These are phyloP conservation scores for Rhinoptilus africanus DNA, from an alignment of 2,113 vertebrate genomes.

Conservation along the genomic window DNA sequence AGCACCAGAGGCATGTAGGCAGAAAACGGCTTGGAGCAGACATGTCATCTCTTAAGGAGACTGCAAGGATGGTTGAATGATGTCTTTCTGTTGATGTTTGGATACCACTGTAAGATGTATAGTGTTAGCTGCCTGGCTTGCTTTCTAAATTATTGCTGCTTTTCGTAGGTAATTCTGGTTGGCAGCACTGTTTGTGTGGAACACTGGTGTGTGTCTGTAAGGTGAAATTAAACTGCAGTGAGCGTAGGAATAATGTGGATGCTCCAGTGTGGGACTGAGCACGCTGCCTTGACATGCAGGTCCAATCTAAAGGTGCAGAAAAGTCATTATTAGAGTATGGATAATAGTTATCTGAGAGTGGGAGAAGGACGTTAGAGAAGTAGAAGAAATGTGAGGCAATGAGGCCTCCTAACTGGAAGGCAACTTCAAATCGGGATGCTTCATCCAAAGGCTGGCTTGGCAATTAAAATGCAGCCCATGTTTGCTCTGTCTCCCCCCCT, in stretches of 20 bases:
- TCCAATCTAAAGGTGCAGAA: neutral
- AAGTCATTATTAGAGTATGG: fast-evolving
- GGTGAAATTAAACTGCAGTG: neutral
- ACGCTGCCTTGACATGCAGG: neutral
- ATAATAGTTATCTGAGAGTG: neutral
- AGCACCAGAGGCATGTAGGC: neutral
- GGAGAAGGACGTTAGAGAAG: neutral
- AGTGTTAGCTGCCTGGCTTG: neutral
- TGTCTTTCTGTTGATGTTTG: neutral
- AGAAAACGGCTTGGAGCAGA: neutral
- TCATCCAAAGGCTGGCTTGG: neutral
- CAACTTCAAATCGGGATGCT: neutral
- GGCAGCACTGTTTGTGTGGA: neutral
- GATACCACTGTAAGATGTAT: neutral
- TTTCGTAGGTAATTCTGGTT: neutral
- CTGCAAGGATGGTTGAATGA: neutral
- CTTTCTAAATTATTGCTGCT: neutral
- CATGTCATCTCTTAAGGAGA: neutral
- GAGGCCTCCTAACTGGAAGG: neutral
- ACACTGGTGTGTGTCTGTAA: neutral
- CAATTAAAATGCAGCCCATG: neutral
- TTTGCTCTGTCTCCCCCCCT: neutral
- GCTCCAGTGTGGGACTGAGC: neutral
- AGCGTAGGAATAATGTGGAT: neutral
- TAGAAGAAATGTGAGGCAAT: neutral